These are phyloP conservation scores for Salarias fasciatus DNA, from an alignment of 2,797 vertebrate species.

Conservation along the genomic window DNA sequence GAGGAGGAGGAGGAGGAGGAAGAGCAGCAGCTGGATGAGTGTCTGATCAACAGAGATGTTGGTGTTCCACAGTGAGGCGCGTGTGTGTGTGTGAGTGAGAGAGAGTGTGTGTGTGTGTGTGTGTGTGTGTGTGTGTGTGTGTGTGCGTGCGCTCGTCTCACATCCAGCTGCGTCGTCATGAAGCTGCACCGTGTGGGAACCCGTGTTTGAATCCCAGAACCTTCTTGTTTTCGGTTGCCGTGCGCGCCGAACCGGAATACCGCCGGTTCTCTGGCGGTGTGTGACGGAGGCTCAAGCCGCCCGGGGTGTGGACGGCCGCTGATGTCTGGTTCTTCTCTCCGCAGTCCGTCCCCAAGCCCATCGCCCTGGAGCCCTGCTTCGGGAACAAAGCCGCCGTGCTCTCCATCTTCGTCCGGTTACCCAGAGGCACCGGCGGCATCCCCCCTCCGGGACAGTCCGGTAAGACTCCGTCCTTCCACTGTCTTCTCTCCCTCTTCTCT, in stretches of 20 bases:
- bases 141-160: conserved; percentile 51
- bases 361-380: conserved; percentile 96
- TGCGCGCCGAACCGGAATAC: too few species aligned
- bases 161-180: too few species aligned
- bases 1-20: conserved; percentile 3
- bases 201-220: too few species aligned
- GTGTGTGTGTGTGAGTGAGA: conserved; percentile 36
- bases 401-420: conserved; percentile 95
- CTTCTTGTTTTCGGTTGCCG: too few species aligned
- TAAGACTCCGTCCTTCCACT: conserved; percentile 70
- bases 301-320: conserved; percentile 35
- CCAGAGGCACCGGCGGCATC: conserved; percentile 92
- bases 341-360: conserved; percentile 95
- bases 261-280: too few species aligned
- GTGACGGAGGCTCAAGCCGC: too few species aligned
- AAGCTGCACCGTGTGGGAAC: too few species aligned
- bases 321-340: conserved; percentile 45
- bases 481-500: background rate
- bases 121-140: conserved; percentile 6
- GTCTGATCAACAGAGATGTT: conserved; percentile 58
- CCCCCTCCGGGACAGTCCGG: conserved; percentile 98
- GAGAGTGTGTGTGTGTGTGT: conserved; percentile 44
- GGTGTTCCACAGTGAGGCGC: conserved; percentile 46
- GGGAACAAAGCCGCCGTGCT: conserved; percentile 97
- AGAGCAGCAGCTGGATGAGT: conserved; percentile 61